Conservation (phyloP, 2,113 vertebrate genomes). For the Otocyon megalotis region DNA sequence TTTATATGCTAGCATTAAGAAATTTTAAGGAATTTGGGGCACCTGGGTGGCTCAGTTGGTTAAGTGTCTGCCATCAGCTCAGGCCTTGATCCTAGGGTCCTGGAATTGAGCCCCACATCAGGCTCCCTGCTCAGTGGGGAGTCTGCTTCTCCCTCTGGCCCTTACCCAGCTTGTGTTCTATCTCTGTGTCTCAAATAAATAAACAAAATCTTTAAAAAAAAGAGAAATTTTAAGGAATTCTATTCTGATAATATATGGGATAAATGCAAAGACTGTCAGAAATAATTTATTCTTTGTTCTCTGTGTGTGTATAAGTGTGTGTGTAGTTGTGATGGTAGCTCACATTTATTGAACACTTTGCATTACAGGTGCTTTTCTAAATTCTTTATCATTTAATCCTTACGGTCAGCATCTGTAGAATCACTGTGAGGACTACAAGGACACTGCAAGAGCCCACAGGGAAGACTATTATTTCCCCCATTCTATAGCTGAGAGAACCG, state of each 20-base stretch:
- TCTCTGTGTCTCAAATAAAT: too few relatives aligned
- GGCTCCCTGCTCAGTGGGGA: too few relatives aligned
- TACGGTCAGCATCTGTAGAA: neutral
- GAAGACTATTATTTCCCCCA: neutral
- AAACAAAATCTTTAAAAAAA: too few relatives aligned
- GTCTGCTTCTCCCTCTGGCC: too few relatives aligned
- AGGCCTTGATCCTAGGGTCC: too few relatives aligned
- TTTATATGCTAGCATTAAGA: neutral
- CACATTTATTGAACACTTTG: neutral
- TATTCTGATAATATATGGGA: neutral
- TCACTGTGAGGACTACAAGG: neutral
- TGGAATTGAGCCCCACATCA: too few relatives aligned
- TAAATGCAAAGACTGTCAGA: neutral
- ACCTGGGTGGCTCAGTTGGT: too few relatives aligned
- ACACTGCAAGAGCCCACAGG: neutral
- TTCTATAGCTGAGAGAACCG: neutral
- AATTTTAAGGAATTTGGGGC: neutral
- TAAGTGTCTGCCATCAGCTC: too few relatives aligned
- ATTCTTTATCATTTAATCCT: neutral
- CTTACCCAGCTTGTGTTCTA: too few relatives aligned
- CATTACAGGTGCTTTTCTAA: neutral
- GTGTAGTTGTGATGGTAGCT: neutral
- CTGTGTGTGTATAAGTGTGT: neutral
- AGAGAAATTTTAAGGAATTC: neutral
- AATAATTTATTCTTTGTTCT: slow-evolving; percentile 9